These are phyloP conservation scores for Agrotis ipsilon DNA, from an alignment of 2,888 invertebrate species.

Conservation along the genomic window DNA sequence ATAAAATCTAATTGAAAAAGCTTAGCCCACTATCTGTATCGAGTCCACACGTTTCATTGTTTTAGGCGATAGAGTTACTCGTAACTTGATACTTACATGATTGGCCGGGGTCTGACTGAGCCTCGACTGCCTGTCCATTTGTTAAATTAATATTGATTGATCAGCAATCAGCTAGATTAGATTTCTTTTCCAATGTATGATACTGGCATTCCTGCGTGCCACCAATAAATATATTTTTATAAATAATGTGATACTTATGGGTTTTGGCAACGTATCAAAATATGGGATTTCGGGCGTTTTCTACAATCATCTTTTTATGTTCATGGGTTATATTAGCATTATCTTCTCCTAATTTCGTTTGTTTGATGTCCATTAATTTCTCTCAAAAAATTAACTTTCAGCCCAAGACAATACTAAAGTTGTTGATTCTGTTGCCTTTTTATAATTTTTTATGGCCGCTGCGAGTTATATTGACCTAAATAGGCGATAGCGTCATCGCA, in stretches of 20 bases:
- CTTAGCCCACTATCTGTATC: constrained; percentile 25
- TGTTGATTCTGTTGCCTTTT: constrained; percentile 60
- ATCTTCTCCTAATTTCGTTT: constrained; percentile 12
- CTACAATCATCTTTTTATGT: constrained; percentile 63
- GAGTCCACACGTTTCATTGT: constrained; percentile 31
- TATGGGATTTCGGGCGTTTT: constrained; percentile 62
- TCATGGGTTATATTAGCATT: background rate
- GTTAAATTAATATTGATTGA: constrained; percentile 73
- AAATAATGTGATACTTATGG: constrained; percentile 56
- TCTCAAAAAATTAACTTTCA: constrained; percentile 26
- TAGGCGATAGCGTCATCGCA: constrained; percentile 85
- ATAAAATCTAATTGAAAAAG: constrained; percentile 7
- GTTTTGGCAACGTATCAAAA: constrained; percentile 71
- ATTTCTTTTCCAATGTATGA: constrained; percentile 47
- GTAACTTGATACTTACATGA: constrained; percentile 66
- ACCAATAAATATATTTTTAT: constrained; percentile 38
- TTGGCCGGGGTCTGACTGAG: constrained; percentile 52
- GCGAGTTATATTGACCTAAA: constrained; percentile 87
- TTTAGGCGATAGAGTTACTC: constrained; percentile 54
- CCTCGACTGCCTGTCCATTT: constrained; percentile 67
- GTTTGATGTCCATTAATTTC: constrained; percentile 15
- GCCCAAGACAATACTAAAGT: constrained; percentile 48
- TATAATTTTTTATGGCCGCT: constrained; percentile 83
- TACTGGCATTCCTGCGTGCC: constrained; percentile 29
- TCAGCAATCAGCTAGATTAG: constrained; percentile 51